Conservation (phyloP, 2,113 vertebrate species). For the Lepisosteus oculatus region DNA sequence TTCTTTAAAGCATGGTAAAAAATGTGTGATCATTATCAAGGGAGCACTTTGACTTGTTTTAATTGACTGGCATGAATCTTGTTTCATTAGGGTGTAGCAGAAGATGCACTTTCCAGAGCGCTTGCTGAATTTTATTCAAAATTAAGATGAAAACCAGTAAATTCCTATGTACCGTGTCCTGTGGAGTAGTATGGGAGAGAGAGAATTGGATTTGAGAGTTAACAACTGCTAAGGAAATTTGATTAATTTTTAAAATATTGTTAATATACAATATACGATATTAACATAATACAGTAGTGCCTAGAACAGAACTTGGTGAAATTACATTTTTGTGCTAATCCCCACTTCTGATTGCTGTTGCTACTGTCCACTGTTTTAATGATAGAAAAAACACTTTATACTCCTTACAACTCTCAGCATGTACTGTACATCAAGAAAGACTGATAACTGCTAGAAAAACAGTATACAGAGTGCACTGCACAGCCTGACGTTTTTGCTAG, state of each 20-base stretch:
- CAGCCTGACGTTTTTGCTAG: not conserved
- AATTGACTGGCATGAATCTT: no score
- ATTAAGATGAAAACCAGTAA: no score
- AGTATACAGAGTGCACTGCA: not conserved
- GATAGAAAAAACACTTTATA: not conserved
- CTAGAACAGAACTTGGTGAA: not conserved
- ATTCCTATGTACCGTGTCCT: no score
- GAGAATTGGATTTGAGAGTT: not conserved
- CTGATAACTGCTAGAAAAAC: not conserved
- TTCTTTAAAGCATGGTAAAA: no score
- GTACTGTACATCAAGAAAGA: not conserved
- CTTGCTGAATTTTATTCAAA: no score
- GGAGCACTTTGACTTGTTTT: no score
- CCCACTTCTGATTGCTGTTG: not conserved
- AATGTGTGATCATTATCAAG: no score
- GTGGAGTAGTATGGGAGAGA: not conserved
- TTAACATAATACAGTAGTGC: not conserved
- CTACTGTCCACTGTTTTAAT: not conserved
- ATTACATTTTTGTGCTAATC: not conserved
- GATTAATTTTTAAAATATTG: not conserved
- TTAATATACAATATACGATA: not conserved
- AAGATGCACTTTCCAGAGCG: no score
- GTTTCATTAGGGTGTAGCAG: no score
- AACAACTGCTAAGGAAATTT: not conserved
- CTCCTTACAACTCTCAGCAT: not conserved